Percentiles rank a stretch among this genome's conserved stretches.
phyloP scores from a whole-genome alignment of 2,797 vertebrate genomes.

The Alectoris magna region DNA sequence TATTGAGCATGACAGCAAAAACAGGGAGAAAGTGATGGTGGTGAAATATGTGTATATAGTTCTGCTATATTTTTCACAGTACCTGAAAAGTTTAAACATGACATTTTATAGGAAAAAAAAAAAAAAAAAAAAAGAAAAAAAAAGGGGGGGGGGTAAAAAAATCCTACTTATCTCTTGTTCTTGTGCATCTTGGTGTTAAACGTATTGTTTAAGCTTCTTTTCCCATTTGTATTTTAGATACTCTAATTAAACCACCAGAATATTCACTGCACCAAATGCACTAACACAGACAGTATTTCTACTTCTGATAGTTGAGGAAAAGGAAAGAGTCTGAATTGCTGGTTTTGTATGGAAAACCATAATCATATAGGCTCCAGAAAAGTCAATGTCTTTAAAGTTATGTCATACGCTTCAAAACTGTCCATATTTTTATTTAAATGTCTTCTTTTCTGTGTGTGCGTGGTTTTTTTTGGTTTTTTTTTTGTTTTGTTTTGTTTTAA shows the following conservation, averaged over 20 bases:
- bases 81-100: background rate
- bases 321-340: background rate
- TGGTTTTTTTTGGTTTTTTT: background rate
- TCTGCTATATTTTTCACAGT: background rate
- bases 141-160: too few relatives aligned
- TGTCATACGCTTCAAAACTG: background rate
- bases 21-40: fast-evolving
- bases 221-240: background rate
- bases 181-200: background rate
- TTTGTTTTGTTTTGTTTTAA: background rate
- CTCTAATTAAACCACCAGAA: background rate
- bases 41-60: background rate
- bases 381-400: background rate
- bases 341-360: background rate
- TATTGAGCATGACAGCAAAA: background rate
- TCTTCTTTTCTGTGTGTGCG: background rate
- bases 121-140: too few relatives aligned
- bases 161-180: background rate
- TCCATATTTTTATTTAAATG: background rate
- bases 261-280: background rate
- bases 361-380: background rate
- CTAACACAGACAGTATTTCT: background rate
- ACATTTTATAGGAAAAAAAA: background rate
- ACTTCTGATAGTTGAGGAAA: background rate
- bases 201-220: background rate